Base-by-base conservation (phyloP, 2,797 vertebrate species). In the Sebastiscus tertius region DNA sequence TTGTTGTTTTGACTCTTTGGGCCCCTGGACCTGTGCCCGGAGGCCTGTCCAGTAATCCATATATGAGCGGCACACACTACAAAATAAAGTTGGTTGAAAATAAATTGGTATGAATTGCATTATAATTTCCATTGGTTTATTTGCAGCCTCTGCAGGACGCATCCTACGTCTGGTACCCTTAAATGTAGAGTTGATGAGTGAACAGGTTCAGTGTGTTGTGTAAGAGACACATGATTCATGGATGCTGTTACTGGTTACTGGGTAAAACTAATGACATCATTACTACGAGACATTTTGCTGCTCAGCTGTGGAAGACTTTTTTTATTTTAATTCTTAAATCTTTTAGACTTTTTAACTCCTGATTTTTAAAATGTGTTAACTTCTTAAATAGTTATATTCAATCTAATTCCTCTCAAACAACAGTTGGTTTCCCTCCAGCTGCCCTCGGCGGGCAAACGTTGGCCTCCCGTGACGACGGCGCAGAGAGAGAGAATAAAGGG, bases 381-480 rank as follows among this genome's bases (percentile, higher is more conserved):
- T 14, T 69, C 4, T 42, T 13, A 46, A 4, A 20, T 9, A 1
- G 36, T 26, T 22, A 60, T 20, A 10, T 27, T 46, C 27, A 1
- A 1, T 27, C 4, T n/a, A 4, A 34, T 31, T 72, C 13, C 24
- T 24, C 27, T 65, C 27, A 36, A 86, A 86, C 86, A 76, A 46
- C 91, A 81, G 87, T 87, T 88, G 83, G 79, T 87, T 88, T 88
- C 75, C 82, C 86, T 73, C 61, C 85, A 85, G 86, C 85, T 78
- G 87, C 60, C n/a, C 3, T 29, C 24, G 24, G 74, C 24, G 24
- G 74, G 67, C 14, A 49, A 70, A 71, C 55, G 62, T 58, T 83
- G 79, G 77, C 80, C 79, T 90, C 80, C 76, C 20, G 79, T 36
- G 80, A 88, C 74, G 52, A 60, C 24, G 10, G 58, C 61, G 34